phyloP scores from a whole-genome alignment of 2,113 vertebrate species.

The Cryptotis parvus region DNA sequence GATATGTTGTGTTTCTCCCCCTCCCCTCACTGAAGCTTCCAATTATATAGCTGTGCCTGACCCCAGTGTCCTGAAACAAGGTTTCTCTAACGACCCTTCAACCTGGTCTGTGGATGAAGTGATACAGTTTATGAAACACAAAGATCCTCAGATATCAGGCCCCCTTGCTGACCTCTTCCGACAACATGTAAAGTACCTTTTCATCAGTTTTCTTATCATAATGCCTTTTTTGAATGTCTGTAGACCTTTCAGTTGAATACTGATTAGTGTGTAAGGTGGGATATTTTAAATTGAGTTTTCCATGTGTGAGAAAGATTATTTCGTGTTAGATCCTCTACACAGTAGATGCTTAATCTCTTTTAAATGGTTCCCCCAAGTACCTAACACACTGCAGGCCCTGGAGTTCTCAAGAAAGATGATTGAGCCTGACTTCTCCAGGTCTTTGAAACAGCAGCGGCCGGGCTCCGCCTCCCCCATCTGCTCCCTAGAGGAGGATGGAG shows the following conservation, averaged over 20 bases:
- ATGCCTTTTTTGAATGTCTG: conserved; percentile 65
- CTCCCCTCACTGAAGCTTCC: conserved; percentile 87
- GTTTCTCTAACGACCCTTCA: conserved; percentile 90
- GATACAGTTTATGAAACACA: conserved; percentile 95
- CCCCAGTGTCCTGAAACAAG: conserved; percentile 88
- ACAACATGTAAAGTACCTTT: conserved; percentile 92
- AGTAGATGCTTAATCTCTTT: conserved; percentile 50
- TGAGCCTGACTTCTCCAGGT: conserved; percentile 17
- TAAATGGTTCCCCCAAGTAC: conserved; percentile 43
- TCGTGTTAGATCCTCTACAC: conserved; percentile 37
- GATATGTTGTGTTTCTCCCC: conserved; percentile 65
- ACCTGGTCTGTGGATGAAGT: conserved; percentile 97
- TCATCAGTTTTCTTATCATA: conserved; percentile 60
- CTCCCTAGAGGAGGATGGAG: conserved; percentile 42
- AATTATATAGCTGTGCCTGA: conserved; percentile 95
- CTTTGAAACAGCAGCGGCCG: conserved; percentile 24
- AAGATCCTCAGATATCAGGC: conserved; percentile 93
- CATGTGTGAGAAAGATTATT: conserved; percentile 44
- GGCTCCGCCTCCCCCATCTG: not conserved
- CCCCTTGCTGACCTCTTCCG: conserved; percentile 96
- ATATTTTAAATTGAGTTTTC: conserved; percentile 59
- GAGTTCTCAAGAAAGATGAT: conserved; percentile 47
- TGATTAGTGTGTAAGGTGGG: conserved; percentile 54
- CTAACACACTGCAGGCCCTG: conserved; percentile 10
- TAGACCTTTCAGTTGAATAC: conserved; percentile 52